Percentiles rank a stretch among this genome's conserved stretches.
Evolutionary conservation across 2,113 vertebrate genomes (phyloP).

Genomic region (Cacatua alba): DNA sequence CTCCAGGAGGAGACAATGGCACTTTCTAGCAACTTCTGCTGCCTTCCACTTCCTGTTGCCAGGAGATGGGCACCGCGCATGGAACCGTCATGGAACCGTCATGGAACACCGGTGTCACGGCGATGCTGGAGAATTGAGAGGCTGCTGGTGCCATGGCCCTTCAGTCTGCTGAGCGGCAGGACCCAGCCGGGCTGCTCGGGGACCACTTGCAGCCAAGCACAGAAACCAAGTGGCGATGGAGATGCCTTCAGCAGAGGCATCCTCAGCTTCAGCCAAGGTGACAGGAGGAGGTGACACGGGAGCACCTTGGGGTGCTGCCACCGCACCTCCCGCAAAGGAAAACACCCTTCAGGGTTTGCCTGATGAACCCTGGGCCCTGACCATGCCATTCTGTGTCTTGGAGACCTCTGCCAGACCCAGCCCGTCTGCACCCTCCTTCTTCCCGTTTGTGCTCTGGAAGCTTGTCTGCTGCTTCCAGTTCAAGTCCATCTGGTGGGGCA

Average conservation of each 20-base stretch:
- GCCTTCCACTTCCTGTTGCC: background rate
- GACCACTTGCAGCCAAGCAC: background rate
- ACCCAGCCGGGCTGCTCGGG: background rate
- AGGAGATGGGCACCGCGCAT: fast-evolving
- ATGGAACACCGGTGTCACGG: background rate
- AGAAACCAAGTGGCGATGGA: background rate
- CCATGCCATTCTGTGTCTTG: too few relatives aligned
- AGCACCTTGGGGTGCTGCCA: background rate
- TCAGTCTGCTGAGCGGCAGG: background rate
- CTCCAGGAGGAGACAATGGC: background rate
- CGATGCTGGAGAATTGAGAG: background rate
- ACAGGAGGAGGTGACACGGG: fast-evolving
- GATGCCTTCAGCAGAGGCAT: background rate
- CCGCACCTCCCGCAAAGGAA: fast-evolving
- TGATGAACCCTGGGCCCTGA: background rate
- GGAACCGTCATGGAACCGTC: background rate
- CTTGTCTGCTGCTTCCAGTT: background rate
- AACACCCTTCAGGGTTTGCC: fast-evolving
- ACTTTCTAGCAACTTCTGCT: background rate
- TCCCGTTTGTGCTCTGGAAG: background rate
- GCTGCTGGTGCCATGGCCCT: background rate
- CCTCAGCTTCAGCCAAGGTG: background rate
- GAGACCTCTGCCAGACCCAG: background rate
- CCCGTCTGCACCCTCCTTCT: background rate
- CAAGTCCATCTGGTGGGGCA: background rate